Base-by-base conservation (phyloP, 53 echinoderm and acorn worm species). In the Holothuria scabra region DNA sequence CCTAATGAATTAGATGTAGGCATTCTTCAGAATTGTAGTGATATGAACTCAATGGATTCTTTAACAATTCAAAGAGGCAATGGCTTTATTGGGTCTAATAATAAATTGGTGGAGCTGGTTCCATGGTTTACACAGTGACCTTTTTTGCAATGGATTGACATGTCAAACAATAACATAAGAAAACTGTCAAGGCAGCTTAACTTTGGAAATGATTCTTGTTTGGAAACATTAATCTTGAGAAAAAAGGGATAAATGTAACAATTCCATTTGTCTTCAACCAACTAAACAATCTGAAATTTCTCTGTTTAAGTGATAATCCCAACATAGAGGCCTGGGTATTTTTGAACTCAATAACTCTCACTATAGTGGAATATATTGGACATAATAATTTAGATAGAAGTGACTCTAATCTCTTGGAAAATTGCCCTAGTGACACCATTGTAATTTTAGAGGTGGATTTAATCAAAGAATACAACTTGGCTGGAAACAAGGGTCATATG, bases 51-150 rank as follows among this genome's bases (percentile, higher is more conserved):
- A n/a, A 14, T 14, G 12, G 12, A 26, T 20, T 14, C 9, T 10
- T 19, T 62, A 25, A 19, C 68, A 8, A 34, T 30, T 4, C 20
- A 12, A 37, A 34, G 21, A 1, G 32, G 32, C 34, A 41, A 12
- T 33, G 68, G 68, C 1, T 68, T 68, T 35, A 68, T 33, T 68
- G 68, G 68, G 34, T 68, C 68, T 33, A 33, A 33, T 34, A 68
- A 20, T 34, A 10, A 68, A 3, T 33, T 68, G 12, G 14, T 12
- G 11, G 13, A 68, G 1, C n/a, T n/a, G n/a, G 20, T 68, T 2
- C 68, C 68, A 13, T 68, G 68, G 34, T 68, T 68, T 34, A 11
- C 21, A 7, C 26, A 68, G 41, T 68, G 68, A 35, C 41, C 33
- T 68, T 6, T 1, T 68, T 41, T 68, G 19, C 32, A 68, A 33